Evolutionary conservation across 2,797 vertebrate genomes (phyloP), one percentile per base, ranked within the genome.

Genomic region (Pterois miles): DNA sequence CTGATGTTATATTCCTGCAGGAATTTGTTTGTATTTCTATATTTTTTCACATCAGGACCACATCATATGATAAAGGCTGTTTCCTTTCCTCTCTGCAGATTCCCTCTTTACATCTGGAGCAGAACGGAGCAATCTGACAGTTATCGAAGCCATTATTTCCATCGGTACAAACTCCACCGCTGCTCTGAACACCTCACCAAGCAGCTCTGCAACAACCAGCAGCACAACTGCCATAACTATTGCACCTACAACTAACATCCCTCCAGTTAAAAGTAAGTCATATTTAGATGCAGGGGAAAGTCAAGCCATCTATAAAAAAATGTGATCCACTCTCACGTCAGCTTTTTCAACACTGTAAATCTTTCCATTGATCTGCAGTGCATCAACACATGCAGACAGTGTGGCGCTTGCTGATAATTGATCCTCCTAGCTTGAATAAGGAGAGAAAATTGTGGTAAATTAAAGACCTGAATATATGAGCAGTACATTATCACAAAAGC

Each of bases 51-150:
- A 22, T 59, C 11, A 36, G 20, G 33, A 36, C 31, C 33, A 22
- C 10, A 22, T 59, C 3, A 13, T 22, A n/a, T 65, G 6, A 33
- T 12, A 34, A 48, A 29, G 54, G 57, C 20, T n/a, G 18, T 65
- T 29, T 43, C 18, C 8, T 27, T 58, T 77, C 23, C 67, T 57
- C 23, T 59, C 16, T 54, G 27, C 71, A 96, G 95, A 94, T 67
- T 93, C 88, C 68, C 83, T 96, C 65, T 94, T 95, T 79, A 93
- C 92, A 13, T 93, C 90, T 68, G 93, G 93, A 78, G 89, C 91
- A 60, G 89, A 93, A 8, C 93, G 87, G 33, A 91, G 89, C 48
- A 91, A 91, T 86, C 88, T 89, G 16, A 87, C 93, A 27, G 82
- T 90, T 25, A 84, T 83, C 46, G 63, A 91, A 65, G 65, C 74